Evolutionary conservation across 2,113 vertebrate genomes (phyloP).

Genomic region (Scolopax mira): DNA sequence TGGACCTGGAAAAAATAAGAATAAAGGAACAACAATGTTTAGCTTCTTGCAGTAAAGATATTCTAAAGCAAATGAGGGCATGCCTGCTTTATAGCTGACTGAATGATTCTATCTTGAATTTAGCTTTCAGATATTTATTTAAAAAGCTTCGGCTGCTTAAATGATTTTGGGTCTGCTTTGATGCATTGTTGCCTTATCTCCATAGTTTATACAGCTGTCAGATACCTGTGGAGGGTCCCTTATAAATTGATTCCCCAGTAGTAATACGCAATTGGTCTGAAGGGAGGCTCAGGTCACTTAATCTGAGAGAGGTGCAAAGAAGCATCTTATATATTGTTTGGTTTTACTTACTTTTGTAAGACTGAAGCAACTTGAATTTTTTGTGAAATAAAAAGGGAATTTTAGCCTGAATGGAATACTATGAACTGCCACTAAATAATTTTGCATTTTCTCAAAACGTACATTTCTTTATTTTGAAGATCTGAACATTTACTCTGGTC

Average conservation of each 20-base stretch:
- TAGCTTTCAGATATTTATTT: neutral
- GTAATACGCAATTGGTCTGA: conserved; percentile 3
- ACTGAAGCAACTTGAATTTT: neutral
- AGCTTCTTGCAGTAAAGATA: neutral
- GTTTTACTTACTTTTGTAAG: conserved; percentile 37
- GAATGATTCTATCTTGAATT: neutral
- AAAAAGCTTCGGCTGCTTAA: conserved; percentile 17
- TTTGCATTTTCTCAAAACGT: conserved; percentile 1
- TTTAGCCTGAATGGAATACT: neutral
- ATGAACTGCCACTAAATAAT: neutral
- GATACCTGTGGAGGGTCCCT: conserved; percentile 45
- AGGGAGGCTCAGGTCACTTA: conserved; percentile 24
- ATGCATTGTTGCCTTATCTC: conserved; percentile 17
- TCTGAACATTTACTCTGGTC: conserved; percentile 20
- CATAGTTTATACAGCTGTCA: conserved; percentile 50
- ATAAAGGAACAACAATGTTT: neutral
- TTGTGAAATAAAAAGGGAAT: neutral
- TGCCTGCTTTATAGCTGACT: neutral
- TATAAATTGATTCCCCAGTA: conserved; percentile 30
- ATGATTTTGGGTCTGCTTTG: conserved; percentile 31
- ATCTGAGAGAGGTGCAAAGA: conserved; percentile 44
- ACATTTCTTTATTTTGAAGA: neutral
- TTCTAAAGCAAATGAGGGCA: neutral
- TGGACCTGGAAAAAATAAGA: neutral
- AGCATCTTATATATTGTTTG: neutral